These are phyloP conservation scores for Ursus arctos DNA, from an alignment of 2,113 vertebrate species.

Conservation along the genomic window DNA sequence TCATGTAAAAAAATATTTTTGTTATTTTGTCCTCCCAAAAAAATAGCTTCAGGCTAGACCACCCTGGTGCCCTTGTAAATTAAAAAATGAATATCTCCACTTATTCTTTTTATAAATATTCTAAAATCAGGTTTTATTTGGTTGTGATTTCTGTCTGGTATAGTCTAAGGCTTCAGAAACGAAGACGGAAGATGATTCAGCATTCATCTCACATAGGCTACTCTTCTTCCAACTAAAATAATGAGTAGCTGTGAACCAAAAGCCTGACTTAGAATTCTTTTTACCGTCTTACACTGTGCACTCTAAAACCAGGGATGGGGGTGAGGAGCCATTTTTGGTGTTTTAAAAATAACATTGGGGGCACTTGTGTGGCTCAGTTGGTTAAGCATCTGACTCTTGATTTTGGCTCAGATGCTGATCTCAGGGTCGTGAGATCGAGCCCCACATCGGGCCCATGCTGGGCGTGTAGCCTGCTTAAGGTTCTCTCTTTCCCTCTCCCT, in stretches of 20 bases:
- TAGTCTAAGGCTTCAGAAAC: no score
- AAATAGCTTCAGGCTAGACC: no score
- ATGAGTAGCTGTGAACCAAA: neutral
- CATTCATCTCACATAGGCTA: neutral
- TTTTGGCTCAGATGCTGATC: neutral
- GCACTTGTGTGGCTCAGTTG: neutral
- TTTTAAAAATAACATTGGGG: neutral
- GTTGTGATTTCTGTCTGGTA: neutral
- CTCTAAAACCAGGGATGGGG: neutral
- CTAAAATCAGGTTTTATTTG: neutral
- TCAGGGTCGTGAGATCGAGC: neutral
- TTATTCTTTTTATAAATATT: neutral
- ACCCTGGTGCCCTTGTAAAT: neutral
- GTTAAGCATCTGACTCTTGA: neutral
- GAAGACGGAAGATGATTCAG: neutral
- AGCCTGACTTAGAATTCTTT: neutral
- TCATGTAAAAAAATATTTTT: constrained; percentile 65
- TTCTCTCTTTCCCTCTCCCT: no score
- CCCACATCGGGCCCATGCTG: neutral
- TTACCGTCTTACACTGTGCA: neutral
- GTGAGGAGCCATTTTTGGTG: neutral
- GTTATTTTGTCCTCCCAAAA: neutral
- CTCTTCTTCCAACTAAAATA: neutral
- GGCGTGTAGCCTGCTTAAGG: neutral
- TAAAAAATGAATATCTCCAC: neutral